phyloP scores from a whole-genome alignment of 2,888 invertebrate species.

The Portevinia maculata region DNA sequence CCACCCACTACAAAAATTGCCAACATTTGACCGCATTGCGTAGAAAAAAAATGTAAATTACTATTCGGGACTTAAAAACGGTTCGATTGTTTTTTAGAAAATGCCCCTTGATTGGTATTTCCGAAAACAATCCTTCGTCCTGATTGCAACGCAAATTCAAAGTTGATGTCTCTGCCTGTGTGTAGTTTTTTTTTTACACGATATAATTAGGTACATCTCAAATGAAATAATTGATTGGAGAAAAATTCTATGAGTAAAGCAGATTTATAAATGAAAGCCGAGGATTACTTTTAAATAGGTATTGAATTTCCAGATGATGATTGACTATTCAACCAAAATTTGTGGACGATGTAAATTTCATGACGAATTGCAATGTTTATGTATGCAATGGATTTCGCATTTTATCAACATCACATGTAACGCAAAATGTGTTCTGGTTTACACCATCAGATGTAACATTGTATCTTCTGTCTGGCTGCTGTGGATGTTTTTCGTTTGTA shows the following conservation, averaged over 20 bases:
- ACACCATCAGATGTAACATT: not conserved
- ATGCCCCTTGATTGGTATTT: slow-evolving; percentile 8
- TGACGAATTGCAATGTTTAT: slow-evolving; percentile 1
- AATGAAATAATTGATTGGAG: slow-evolving; percentile 60
- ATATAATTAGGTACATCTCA: slow-evolving; percentile 54
- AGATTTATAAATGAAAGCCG: slow-evolving; percentile 62
- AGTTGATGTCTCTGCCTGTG: slow-evolving; percentile 6
- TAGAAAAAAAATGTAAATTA: slow-evolving; percentile 37
- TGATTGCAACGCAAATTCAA: slow-evolving; percentile 8
- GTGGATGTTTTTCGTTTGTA: too few relatives aligned
- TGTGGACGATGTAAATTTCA: not conserved
- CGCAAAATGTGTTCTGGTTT: not conserved
- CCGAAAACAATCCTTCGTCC: not conserved
- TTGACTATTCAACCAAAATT: not conserved
- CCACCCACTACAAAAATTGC: slow-evolving; percentile 53
- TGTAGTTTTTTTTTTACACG: slow-evolving; percentile 6
- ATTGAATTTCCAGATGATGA: not conserved
- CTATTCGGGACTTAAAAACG: slow-evolving; percentile 1
- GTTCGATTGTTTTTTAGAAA: slow-evolving; percentile 1
- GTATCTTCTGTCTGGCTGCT: not conserved
- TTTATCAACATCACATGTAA: slow-evolving; percentile 1
- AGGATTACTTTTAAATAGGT: too few relatives aligned
- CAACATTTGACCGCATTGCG: slow-evolving; percentile 71
- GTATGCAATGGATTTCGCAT: slow-evolving; percentile 4
- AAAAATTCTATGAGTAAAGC: slow-evolving; percentile 22